phyloP scores from a whole-genome alignment of 2,113 vertebrate genomes.

The Zosterops lateralis region DNA sequence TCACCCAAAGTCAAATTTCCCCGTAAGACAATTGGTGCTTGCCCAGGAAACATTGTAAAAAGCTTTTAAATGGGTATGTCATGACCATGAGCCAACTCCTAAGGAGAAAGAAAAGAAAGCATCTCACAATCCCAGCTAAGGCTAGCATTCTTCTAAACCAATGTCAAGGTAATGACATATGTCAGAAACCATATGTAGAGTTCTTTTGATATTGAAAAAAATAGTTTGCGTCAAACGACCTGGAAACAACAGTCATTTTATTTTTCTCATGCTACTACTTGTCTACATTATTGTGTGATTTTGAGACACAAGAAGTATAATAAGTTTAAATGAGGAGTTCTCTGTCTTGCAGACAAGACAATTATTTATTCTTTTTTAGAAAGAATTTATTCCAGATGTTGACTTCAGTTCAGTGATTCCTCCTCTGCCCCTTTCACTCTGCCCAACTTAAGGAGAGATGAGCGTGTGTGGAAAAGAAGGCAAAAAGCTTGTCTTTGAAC shows the following conservation, averaged over 20 bases:
- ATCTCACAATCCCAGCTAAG: background rate
- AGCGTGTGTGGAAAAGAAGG: background rate
- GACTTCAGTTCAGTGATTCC: background rate
- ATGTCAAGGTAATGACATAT: background rate
- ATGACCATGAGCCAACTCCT: background rate
- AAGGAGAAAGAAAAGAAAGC: background rate
- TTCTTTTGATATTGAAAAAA: background rate
- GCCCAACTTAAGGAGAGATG: fast-evolving
- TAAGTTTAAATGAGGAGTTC: background rate
- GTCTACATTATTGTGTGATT: background rate
- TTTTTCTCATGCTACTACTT: background rate
- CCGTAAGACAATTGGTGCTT: background rate
- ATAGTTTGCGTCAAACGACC: background rate
- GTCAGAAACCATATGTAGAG: background rate
- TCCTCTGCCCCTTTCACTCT: background rate
- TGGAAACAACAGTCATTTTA: background rate
- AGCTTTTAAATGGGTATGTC: background rate
- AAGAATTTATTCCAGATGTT: background rate
- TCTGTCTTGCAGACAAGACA: background rate
- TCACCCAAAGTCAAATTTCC: background rate
- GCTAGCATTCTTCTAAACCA: background rate
- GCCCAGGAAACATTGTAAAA: background rate
- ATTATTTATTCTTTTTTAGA: background rate
- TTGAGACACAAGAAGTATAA: background rate
- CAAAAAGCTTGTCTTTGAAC: background rate